These are phyloP conservation scores for Odobenus rosmarus DNA, from an alignment of 2,113 vertebrate species.

Conservation along the genomic window DNA sequence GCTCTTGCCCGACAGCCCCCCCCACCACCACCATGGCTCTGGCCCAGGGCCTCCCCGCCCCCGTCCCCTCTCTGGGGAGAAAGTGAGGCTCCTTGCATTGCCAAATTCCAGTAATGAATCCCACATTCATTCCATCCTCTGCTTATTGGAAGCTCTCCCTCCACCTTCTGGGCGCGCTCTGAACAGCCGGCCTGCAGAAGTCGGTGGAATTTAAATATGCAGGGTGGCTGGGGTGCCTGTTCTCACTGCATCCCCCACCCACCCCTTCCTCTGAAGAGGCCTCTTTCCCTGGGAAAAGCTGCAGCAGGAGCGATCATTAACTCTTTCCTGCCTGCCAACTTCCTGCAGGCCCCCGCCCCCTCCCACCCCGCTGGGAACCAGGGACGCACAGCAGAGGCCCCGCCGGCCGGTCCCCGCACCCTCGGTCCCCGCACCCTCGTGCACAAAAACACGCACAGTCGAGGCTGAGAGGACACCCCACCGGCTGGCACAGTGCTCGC, in stretches of 20 bases:
- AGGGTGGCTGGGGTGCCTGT: not conserved
- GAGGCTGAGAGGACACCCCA: accelerated
- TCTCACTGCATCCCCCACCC: not conserved
- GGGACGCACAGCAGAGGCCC: not conserved
- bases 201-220: accelerated
- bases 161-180: not conserved
- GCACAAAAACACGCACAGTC: not conserved
- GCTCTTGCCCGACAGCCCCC: not conserved
- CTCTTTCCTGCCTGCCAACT: accelerated
- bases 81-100: not conserved
- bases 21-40: not conserved
- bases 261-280: slow-evolving; percentile 64
- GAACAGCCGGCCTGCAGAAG: slow-evolving; percentile 76
- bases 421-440: not conserved
- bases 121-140: slow-evolving; percentile 45
- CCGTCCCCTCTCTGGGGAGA: not conserved
- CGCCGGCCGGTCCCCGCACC: accelerated
- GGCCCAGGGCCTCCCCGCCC: not conserved
- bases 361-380: accelerated
- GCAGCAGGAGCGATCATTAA: not conserved
- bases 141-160: not conserved
- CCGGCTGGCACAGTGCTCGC: accelerated
- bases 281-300: slow-evolving; percentile 34
- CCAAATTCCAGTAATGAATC: slow-evolving; percentile 68
- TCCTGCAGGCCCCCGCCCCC: accelerated